Base-by-base conservation (phyloP, 2,797 vertebrate genomes). In the Botia almorhae region DNA sequence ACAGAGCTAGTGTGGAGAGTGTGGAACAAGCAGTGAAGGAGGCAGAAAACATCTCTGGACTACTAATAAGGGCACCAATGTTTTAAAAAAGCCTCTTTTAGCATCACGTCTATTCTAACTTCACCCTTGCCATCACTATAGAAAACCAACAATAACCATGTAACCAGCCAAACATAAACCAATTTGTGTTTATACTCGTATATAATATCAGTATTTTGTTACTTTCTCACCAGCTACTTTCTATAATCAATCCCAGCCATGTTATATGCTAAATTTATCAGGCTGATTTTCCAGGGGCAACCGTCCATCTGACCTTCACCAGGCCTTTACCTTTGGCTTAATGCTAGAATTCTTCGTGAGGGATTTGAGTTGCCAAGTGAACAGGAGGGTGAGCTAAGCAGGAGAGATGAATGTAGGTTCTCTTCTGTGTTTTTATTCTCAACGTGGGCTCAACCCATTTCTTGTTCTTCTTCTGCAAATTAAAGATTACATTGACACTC, bases 271-370 rank as follows among this genome's bases (percentile, higher is more conserved):
- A 87, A 92, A 90, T 91, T 88, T 88, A 89, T 91, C 90, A 84
- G 90, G 85, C 58, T 26, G 69, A 0, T 70, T 93, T 72, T 80
- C 84, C 89, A 91, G 83, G 90, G 88, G 90, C 88, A 93, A 92
- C 91, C 23, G 82, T 85, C 87, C 85, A 80, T 90, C 60, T 56
- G 81, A 68, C 85, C 76, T 83, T 87, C 90, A 87, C 87, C 87
- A 76, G 89, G 89, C 64, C 89, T 91, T 92, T 93, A 91, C 93
- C 89, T 93, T 93, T 94, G 93, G 93, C 92, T 91, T 90, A 89
- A 91, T 87, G 90, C 88, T 92, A 87, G 86, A 91, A 94, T 95
- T 94, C 93, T 94, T 94, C 93, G 91, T 91, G 91, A 86, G 89
- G 88, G 90, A 90, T 91, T 89, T 87, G 48, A 85, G 93, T 95